Evolutionary conservation across 2,113 vertebrate genomes (phyloP).

Genomic region (Casuarius casuarius): DNA sequence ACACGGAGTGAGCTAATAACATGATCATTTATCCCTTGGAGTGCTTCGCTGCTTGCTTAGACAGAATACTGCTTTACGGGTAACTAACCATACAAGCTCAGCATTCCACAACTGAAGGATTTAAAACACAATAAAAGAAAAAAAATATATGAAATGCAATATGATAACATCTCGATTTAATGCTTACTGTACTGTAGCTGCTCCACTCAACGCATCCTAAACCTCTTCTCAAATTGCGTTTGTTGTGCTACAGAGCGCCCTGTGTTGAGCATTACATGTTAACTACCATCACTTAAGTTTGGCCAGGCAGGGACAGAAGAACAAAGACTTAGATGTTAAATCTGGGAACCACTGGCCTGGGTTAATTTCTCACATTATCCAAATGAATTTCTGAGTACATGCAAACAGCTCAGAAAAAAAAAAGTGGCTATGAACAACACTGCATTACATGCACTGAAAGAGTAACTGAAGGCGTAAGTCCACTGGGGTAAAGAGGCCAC

Average conservation of each 20-base stretch:
- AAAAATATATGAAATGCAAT: neutral
- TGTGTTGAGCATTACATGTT: constrained; percentile 37
- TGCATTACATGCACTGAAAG: neutral
- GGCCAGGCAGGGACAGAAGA: neutral
- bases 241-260: constrained; percentile 59
- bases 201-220: neutral
- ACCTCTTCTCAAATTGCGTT: constrained; percentile 15
- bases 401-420: neutral
- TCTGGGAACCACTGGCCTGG: neutral
- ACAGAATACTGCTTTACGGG: neutral
- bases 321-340: neutral
- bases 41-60: neutral
- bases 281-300: neutral
- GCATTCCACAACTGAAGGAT: neutral
- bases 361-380: constrained; percentile 4
- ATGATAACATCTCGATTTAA: neutral
- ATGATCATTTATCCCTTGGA: neutral
- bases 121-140: neutral
- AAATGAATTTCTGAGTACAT: constrained; percentile 11
- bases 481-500: neutral
- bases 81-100: neutral
- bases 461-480: neutral
- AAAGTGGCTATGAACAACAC: neutral
- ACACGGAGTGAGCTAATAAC: neutral
- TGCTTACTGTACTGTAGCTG: neutral